These are phyloP conservation scores for Adela reaumurella DNA, from an alignment of 2,888 invertebrate genomes.

Conservation along the genomic window DNA sequence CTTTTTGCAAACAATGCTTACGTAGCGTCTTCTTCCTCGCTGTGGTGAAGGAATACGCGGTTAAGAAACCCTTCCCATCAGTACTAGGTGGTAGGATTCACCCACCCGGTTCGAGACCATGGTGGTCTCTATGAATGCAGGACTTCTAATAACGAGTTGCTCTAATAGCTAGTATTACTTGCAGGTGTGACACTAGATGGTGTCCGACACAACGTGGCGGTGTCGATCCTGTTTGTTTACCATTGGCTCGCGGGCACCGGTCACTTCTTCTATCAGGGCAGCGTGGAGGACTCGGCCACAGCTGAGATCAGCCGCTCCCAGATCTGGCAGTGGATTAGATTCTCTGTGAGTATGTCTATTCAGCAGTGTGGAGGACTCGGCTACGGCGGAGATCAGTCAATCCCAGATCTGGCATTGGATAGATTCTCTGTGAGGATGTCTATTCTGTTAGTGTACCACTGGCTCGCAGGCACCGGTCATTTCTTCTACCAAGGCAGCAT, in stretches of 20 bases:
- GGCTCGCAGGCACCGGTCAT: conserved; percentile 65
- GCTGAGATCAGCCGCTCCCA: conserved; percentile 71
- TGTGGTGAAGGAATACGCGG: too few relatives aligned
- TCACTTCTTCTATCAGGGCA: conserved; percentile 61
- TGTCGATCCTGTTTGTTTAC: conserved; percentile 64
- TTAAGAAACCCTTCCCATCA: too few relatives aligned
- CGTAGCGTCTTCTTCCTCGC: too few relatives aligned
- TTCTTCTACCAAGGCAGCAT: conserved; percentile 62
- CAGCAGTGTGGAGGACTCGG: conserved; percentile 68
- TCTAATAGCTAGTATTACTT: too few relatives aligned
- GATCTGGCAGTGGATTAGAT: conserved; percentile 72
- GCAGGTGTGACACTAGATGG: conserved; percentile 62
- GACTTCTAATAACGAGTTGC: too few relatives aligned
- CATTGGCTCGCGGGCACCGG: conserved; percentile 67
- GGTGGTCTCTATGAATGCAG: too few relatives aligned
- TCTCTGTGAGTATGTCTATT: conserved; percentile 51
- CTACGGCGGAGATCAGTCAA: conserved; percentile 71
- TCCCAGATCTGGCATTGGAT: conserved; percentile 59
- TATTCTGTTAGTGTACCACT: conserved; percentile 66
- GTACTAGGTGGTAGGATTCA: too few relatives aligned
- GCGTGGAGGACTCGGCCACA: conserved; percentile 71
- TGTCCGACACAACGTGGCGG: conserved; percentile 61
- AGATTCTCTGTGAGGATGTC: conserved; percentile 63
- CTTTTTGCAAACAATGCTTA: too few relatives aligned
- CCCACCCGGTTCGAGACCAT: too few relatives aligned